These are phyloP conservation scores for Sipha maydis DNA, from an alignment of 2,888 invertebrate species.

Conservation along the genomic window DNA sequence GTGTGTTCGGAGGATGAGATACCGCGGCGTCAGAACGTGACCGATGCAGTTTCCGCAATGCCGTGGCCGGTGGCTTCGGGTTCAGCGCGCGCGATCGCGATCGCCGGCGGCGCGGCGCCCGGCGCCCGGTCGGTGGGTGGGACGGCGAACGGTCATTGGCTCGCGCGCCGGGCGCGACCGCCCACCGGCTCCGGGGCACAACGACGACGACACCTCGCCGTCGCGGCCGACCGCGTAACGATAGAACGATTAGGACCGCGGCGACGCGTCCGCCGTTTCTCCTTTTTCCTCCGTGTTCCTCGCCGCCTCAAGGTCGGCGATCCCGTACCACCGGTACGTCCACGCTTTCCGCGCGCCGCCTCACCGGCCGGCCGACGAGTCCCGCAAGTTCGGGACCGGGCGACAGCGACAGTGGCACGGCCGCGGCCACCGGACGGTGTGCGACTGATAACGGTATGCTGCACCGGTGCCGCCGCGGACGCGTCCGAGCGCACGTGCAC, in stretches of 20 bases:
- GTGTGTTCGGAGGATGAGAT: neutral
- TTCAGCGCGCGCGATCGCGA: neutral
- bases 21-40: slow-evolving; percentile 38
- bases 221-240: neutral
- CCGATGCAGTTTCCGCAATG: slow-evolving; percentile 58
- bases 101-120: slow-evolving; percentile 21
- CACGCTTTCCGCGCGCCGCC: too few species aligned
- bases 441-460: neutral
- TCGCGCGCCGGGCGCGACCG: slow-evolving; percentile 10
- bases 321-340: neutral
- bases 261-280: neutral
- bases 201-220: neutral
- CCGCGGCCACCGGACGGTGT: neutral
- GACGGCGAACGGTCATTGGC: slow-evolving; percentile 44
- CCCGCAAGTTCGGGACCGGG: too few species aligned
- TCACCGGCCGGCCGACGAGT: neutral
- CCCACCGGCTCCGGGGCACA: slow-evolving; percentile 19
- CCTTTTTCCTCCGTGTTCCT: neutral
- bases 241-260: neutral
- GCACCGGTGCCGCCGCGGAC: too few species aligned
- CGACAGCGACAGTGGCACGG: too few species aligned
- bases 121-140: slow-evolving; percentile 46
- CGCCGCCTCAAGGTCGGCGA: slow-evolving; percentile 5
- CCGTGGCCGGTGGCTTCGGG: neutral
- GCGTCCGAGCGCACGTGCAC: too few species aligned